These are phyloP conservation scores for Rambutsinella grinnellia DNA, from an alignment of 2,888 invertebrate species.

Conservation along the genomic window DNA sequence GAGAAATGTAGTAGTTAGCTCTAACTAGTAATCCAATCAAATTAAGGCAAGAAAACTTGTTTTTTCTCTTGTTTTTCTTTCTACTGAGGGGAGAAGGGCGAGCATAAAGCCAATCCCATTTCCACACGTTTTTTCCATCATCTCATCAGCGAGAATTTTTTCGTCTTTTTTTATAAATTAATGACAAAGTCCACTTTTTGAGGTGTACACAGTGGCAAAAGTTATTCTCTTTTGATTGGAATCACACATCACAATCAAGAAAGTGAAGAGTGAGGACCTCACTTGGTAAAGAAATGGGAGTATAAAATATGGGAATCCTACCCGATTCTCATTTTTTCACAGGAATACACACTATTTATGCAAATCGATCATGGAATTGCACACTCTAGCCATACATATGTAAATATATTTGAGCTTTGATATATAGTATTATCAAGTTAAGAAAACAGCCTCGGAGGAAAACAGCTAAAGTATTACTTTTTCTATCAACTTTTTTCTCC, in stretches of 20 bases:
- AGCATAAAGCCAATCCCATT: constrained; percentile 10
- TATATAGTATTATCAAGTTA: neutral
- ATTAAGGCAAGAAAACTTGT: neutral
- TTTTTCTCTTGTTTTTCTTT: neutral
- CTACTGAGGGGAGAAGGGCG: neutral
- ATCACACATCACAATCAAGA: neutral
- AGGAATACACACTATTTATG: constrained; percentile 5
- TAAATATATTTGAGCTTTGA: neutral
- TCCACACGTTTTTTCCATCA: neutral
- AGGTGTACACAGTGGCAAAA: too few relatives aligned
- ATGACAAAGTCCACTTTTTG: too few relatives aligned
- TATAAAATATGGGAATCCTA: too few relatives aligned
- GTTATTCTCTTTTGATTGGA: too few relatives aligned
- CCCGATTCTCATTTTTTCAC: too few relatives aligned
- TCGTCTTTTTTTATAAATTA: too few relatives aligned
- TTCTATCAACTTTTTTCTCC: constrained; percentile 4
- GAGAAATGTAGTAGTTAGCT: neutral
- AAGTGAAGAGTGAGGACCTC: neutral
- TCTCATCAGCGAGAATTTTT: neutral
- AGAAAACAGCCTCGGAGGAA: constrained; percentile 20
- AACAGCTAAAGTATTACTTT: neutral
- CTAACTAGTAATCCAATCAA: constrained; percentile 10
- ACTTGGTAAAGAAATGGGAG: too few relatives aligned
- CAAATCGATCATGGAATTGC: constrained; percentile 33
- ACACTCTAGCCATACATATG: constrained; percentile 1